phyloP scores from a whole-genome alignment of 2,113 vertebrate genomes.

The Donacobius atricapilla region DNA sequence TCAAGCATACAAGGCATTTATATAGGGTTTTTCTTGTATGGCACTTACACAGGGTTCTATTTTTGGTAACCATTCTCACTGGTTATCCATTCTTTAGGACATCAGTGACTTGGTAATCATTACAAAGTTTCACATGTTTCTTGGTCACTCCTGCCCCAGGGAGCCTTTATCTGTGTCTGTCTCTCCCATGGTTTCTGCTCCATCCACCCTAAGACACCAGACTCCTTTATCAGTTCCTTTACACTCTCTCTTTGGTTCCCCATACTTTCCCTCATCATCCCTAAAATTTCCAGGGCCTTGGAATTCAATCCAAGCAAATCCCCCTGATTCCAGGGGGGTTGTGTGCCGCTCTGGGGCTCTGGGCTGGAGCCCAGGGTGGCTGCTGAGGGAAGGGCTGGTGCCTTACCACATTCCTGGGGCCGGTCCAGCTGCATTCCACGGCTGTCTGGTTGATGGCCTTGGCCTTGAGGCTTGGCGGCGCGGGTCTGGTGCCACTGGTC shows the following conservation, averaged over 20 bases:
- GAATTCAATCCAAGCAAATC: neutral
- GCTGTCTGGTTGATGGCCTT: slow-evolving; percentile 89
- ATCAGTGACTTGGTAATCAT: neutral
- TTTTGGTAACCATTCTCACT: neutral
- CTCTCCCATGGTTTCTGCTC: neutral
- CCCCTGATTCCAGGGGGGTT: neutral
- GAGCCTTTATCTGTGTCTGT: neutral
- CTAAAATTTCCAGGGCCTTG: neutral
- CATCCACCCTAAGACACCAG: neutral
- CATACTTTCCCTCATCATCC: neutral
- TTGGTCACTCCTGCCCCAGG: neutral
- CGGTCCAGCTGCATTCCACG: slow-evolving; percentile 90
- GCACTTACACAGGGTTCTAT: neutral
- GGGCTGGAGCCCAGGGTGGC: neutral
- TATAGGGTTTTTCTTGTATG: neutral
- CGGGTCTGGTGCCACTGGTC: slow-evolving; percentile 80
- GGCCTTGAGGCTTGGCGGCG: slow-evolving; percentile 84
- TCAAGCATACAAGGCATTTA: neutral
- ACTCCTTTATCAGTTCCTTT: neutral
- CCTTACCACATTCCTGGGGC: slow-evolving; percentile 77
- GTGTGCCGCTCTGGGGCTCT: neutral
- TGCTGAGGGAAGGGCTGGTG: neutral
- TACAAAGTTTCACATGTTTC: neutral
- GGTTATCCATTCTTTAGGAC: neutral
- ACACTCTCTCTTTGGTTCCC: neutral